Conservation (phyloP, 2,797 vertebrate species). For the Chiloscyllium punctatum region DNA sequence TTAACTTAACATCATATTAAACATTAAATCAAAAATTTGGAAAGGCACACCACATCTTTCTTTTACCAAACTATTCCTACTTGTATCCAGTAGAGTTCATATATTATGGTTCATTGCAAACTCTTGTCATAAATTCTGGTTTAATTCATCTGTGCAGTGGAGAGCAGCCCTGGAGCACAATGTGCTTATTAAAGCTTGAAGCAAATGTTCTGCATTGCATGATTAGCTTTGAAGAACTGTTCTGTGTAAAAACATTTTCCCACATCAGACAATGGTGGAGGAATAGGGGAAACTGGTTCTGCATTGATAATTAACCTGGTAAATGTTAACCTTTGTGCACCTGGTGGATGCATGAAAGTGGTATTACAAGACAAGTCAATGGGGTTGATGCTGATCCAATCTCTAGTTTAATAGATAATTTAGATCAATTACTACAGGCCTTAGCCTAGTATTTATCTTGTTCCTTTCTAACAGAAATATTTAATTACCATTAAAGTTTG, state of each 20-base stretch:
- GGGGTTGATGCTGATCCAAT: not conserved
- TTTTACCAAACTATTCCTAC: not conserved
- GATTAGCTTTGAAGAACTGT: not conserved
- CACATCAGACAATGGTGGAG: not conserved
- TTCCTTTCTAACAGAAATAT: not conserved
- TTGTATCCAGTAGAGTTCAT: not conserved
- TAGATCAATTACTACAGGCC: not conserved
- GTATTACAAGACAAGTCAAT: not conserved
- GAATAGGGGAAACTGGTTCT: not conserved
- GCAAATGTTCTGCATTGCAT: slow-evolving; percentile 6
- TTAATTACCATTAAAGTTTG: not conserved
- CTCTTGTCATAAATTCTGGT: slow-evolving; percentile 5
- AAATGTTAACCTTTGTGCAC: not conserved
- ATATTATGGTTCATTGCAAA: not conserved
- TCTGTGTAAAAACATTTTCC: slow-evolving; percentile 4
- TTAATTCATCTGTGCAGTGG: slow-evolving; percentile 7
- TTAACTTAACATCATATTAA: slow-evolving; percentile 1
- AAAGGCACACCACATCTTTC: not conserved
- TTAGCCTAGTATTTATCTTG: not conserved
- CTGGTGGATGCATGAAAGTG: not conserved
- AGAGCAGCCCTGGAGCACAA: not conserved
- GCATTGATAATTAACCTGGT: not conserved
- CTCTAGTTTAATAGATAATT: not conserved
- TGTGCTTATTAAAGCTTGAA: slow-evolving; percentile 4
- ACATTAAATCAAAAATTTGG: slow-evolving; percentile 18